Evolutionary conservation across 2,888 invertebrate species (phyloP).

Genomic region (Furcula furcula): DNA sequence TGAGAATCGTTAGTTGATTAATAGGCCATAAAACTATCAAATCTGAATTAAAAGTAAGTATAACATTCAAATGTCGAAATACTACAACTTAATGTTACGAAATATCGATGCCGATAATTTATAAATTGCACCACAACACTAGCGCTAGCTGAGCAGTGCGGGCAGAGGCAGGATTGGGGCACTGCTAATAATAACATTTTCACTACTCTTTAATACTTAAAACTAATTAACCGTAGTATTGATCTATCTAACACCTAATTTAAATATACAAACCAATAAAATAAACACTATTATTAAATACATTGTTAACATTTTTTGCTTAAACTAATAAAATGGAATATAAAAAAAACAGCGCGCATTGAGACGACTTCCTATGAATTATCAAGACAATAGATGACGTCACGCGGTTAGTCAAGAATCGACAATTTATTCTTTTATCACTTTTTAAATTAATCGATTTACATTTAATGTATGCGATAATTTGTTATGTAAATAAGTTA

Average conservation of each 20-base stretch:
- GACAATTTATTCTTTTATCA: conserved; percentile 19
- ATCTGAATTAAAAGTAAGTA: conserved; percentile 6
- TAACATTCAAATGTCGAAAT: conserved; percentile 14
- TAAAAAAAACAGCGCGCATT: conserved; percentile 13
- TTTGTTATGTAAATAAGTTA: background rate
- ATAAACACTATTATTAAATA: background rate
- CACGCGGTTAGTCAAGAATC: conserved; percentile 33
- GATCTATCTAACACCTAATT: background rate
- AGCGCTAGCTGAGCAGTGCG: conserved; percentile 55
- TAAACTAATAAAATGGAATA: conserved; percentile 10
- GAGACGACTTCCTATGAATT: conserved; percentile 21
- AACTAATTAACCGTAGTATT: conserved; percentile 1
- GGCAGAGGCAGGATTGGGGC: conserved; percentile 34
- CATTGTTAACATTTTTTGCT: conserved; percentile 4
- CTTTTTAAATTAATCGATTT: conserved; percentile 6
- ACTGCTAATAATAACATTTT: conserved; percentile 24
- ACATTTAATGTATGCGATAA: background rate
- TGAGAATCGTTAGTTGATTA: background rate
- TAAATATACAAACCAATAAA: conserved; percentile 1
- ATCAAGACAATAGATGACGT: conserved; percentile 60
- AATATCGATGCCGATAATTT: conserved; percentile 44
- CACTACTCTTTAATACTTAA: conserved; percentile 11
- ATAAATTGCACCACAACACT: conserved; percentile 43
- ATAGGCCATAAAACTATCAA: conserved; percentile 8
- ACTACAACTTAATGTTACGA: conserved; percentile 15